These are phyloP conservation scores for Suricata suricatta DNA, from an alignment of 2,113 vertebrate genomes.

Conservation along the genomic window DNA sequence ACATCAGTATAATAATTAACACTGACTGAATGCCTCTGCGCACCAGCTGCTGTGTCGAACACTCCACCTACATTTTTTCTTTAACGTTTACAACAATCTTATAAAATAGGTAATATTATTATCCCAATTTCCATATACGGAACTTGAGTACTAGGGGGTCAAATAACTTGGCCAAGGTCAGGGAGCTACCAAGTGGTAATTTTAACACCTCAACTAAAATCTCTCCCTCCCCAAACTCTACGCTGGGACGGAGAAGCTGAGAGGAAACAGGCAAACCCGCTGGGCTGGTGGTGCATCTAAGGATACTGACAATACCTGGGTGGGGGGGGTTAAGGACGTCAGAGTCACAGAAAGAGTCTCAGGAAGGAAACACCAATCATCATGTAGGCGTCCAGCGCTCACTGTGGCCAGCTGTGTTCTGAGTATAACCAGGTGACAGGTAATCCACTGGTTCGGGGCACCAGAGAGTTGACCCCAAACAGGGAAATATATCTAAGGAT, in stretches of 20 bases:
- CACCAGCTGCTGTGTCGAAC: neutral
- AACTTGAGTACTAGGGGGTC: neutral
- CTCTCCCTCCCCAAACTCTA: neutral
- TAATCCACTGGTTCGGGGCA: neutral
- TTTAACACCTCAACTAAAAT: neutral
- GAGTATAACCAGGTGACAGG: neutral
- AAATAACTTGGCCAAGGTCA: neutral
- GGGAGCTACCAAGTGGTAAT: neutral
- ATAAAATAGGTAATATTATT: neutral
- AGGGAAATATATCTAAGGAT: accelerated
- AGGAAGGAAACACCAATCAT: neutral
- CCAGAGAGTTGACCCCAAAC: neutral
- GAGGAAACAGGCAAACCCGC: too few relatives aligned
- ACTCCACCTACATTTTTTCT: neutral
- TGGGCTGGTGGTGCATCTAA: too few relatives aligned
- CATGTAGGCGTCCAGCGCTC: neutral
- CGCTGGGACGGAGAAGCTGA: neutral
- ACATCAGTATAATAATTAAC: neutral
- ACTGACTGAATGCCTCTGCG: too few relatives aligned
- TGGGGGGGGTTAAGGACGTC: neutral
- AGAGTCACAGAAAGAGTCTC: neutral
- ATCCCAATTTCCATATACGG: neutral
- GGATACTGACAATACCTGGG: accelerated
- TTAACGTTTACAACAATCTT: neutral
- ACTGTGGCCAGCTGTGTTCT: neutral